Evolutionary conservation across 2,797 vertebrate genomes (phyloP), one percentile per base, ranked within the genome.

Genomic region (Jordanella pulchra): DNA sequence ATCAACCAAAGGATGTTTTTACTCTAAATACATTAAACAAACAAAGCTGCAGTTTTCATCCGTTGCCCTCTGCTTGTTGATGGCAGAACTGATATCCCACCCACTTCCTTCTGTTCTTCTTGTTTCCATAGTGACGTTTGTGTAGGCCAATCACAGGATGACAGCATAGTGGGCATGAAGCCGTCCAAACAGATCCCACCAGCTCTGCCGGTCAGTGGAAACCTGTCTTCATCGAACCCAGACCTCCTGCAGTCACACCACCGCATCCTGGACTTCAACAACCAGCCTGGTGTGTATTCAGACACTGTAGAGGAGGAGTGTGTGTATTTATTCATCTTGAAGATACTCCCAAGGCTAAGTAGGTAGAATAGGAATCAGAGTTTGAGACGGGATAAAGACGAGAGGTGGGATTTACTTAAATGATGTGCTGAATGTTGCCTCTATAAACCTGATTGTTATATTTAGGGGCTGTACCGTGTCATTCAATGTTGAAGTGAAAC

Each of bases 61-160:
- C 11, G 44, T 73, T 64, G 81, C 91, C 91, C 81, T 73, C 91
- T 91, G 85, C 75, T 76, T 83, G 53, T 48, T 45, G 53, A 45
- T 55, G 48, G 71, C 56, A 63, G 83, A 83, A 90, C 84, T 88
- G 84, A 76, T 7, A 64, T 51, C 44, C 12, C 17, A 14, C 21
- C 74, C 63, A 55, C 56, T 0, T 60, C 14, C 17, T 48, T 13
- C 60, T 73, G 61, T 61, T 27, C 7, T 66, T 83, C 81, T 80
- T 77, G 86, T 92, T 89, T 86, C 86, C 84, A 84, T 91, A 95
- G 98, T 80, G 97, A 99, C 44, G 96, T 99, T 82, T 98, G 96
- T 83, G 97, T 99, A 78, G 98, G 98, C 71, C 97, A 98, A 85
- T 98, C 97, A 79, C 98, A 99, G 84, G 98, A 99, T 71, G 98